Percentiles rank a stretch among this genome's conserved stretches.
These are phyloP conservation scores for Amblyopsis rosae DNA, from an alignment of 2,113 vertebrate genomes.

Conservation along the genomic window DNA sequence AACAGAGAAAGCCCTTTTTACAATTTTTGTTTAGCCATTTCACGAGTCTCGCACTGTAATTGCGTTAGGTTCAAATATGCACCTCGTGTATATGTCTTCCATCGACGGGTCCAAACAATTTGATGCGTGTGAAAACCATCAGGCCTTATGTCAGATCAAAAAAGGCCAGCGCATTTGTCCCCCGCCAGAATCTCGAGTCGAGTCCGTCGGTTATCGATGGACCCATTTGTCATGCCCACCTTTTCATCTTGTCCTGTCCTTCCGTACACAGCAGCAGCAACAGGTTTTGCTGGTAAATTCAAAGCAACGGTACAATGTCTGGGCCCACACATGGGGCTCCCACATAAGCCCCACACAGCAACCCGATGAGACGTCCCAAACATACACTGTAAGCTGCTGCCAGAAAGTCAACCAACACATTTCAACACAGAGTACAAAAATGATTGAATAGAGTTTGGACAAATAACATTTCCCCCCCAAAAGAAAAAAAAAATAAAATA, in stretches of 20 bases:
- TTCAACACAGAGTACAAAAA: conserved; percentile 39
- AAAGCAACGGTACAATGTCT: conserved; percentile 59
- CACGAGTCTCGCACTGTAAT: conserved; percentile 66
- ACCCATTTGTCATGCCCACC: conserved; percentile 7
- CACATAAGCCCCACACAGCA: conserved; percentile 8
- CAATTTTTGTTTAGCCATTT: conserved; percentile 52
- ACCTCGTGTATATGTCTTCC: conserved; percentile 59
- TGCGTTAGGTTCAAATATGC: conserved; percentile 69
- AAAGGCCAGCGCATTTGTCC: conserved; percentile 47
- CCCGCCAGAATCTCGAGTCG: conserved; percentile 29
- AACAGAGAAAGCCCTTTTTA: conserved; percentile 82
- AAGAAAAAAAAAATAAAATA: conserved; percentile 16
- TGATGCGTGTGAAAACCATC: conserved; percentile 60
- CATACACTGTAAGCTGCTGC: conserved; percentile 57
- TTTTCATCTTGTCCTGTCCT: conserved; percentile 40
- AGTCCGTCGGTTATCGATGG: conserved; percentile 48
- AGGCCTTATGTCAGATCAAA: conserved; percentile 13
- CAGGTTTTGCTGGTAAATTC: conserved; percentile 74
- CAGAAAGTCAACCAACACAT: conserved; percentile 26
- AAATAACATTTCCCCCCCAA: conserved; percentile 28
- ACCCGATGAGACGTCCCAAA: conserved; percentile 23
- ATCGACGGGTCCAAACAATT: conserved; percentile 57
- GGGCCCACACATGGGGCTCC: conserved; percentile 7
- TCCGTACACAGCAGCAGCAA: conserved; percentile 69
- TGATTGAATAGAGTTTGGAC: conserved; percentile 48